Evolutionary conservation across 2,888 invertebrate genomes (phyloP), one percentile per base, ranked within the genome.

Genomic region (Sericinus montela): DNA sequence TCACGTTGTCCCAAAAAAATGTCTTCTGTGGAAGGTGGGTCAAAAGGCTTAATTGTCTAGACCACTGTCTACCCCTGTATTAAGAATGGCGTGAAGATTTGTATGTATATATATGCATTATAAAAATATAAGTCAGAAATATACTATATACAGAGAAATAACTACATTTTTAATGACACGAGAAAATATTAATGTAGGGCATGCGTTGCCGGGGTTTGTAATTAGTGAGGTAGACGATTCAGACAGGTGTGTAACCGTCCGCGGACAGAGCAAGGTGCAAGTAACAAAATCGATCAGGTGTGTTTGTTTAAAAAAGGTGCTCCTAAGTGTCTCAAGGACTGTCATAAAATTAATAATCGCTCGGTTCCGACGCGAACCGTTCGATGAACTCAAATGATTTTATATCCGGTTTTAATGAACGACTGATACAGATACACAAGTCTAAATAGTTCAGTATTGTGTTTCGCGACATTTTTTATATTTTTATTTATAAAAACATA

Each of bases 221-320:
- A 39, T 28, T 34, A 39, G 48, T 48, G n/a, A 7, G 38, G 19
- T 19, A 19, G 19, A 3, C 19, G 19, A 72, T 62, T 60, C 57
- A 63, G 76, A 79, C 72, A 72, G 75, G 70, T 71, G 67, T 55
- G 59, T 32, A 56, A 59, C 66, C 39, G 48, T 60, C 64, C 61
- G 67, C 69, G 67, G 74, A 75, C 65, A 65, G 67, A 75, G 80
- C 86, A 88, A 88, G 87, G 86, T 88, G 87, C 84, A 82, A 58
- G 60, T 50, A 63, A 65, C 64, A 59, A 65, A 74, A 79, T 75
- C 75, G 80, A 80, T 88, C 86, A 87, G 87, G 86, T 87, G 85
- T 85, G 73, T 87, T 87, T 85, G 79, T 76, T 82, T 74, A 75
- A 70, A 80, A 82, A 84, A 85, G 85, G 84, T 85, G 86, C 75